Evolutionary conservation across 2,888 invertebrate genomes (phyloP), one percentile per base, ranked within the genome.

Genomic region (Cryptophagus acutangulus): DNA sequence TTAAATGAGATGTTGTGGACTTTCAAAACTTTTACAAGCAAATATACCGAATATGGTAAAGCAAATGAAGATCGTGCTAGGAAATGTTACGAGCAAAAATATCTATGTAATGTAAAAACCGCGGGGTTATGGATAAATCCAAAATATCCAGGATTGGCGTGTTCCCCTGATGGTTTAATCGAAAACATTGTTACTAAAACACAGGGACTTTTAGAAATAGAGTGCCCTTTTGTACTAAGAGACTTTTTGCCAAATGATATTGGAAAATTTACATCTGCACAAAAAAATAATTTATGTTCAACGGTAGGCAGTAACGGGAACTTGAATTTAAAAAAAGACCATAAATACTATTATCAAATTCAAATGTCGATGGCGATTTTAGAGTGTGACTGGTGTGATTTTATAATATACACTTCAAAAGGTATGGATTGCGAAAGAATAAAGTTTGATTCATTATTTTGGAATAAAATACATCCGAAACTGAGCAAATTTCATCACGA

Each of bases 261-360:
- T n/a, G n/a, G n/a, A n/a, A n/a, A n/a, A n/a, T n/a, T n/a, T n/a
- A n/a, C n/a, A n/a, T n/a, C n/a, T n/a, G n/a, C 36, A 12, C 33
- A 37, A 36, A 5, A 34, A 37, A 14, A 8, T 15, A 9, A 6
- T 12, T 37, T 35, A 35, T 37, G 33, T 37, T 6, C 6, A 14
- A 5, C 9, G 3, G 3, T 36, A 8, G 15, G 13, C n/a, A 18
- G 36, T 3, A 12, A n/a, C 13, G n/a, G n/a, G n/a, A 26, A 12
- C n/a, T 3, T 39, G 16, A 9, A 9, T 5, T 35, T 39, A 15
- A 39, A 39, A 17, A 16, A 3, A 12, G 13, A 3, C 10, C 39
- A 39, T 25, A 37, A 39, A 20, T 39, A 37, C 16, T 39, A 39
- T 38, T 8, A 2, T 3, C 39, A 38, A 38, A 24, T 38, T 3